Evolutionary conservation across 2,888 invertebrate genomes (phyloP).

Genomic region (Yponomeuta cagnagella): DNA sequence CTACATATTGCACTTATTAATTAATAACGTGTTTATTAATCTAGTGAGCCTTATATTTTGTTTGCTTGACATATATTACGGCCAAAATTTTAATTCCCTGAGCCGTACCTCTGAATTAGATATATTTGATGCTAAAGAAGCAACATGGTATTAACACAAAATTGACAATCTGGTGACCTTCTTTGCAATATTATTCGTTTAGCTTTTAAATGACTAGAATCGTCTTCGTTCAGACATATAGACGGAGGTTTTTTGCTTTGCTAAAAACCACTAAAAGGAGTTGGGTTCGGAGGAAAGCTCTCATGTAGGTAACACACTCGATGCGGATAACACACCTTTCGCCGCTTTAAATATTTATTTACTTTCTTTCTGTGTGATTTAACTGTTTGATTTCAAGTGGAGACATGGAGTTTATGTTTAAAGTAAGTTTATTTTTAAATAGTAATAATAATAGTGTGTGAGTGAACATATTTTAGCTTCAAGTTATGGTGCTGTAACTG

Average conservation of each 20-base stretch:
- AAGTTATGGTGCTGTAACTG: constrained; percentile 1
- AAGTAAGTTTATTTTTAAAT: background rate
- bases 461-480: background rate
- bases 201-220: background rate
- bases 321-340: constrained; percentile 27
- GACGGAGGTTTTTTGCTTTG: background rate
- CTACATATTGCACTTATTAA: no score
- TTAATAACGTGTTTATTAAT: no score
- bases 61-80: no score
- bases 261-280: constrained; percentile 56
- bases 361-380: background rate
- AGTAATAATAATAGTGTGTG: background rate
- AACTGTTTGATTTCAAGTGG: background rate
- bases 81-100: no score
- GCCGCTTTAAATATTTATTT: constrained; percentile 5
- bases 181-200: background rate
- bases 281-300: constrained; percentile 42
- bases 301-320: constrained; percentile 34
- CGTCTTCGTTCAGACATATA: background rate
- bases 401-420: background rate
- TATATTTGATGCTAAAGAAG: background rate
- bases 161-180: background rate
- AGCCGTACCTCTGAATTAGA: no score
- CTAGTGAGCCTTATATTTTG: no score
- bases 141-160: background rate